Evolutionary conservation across 1,140 invertebrate genomes (phyloP), one percentile per base, ranked within the genome.

Genomic region (Tribolium madens): DNA sequence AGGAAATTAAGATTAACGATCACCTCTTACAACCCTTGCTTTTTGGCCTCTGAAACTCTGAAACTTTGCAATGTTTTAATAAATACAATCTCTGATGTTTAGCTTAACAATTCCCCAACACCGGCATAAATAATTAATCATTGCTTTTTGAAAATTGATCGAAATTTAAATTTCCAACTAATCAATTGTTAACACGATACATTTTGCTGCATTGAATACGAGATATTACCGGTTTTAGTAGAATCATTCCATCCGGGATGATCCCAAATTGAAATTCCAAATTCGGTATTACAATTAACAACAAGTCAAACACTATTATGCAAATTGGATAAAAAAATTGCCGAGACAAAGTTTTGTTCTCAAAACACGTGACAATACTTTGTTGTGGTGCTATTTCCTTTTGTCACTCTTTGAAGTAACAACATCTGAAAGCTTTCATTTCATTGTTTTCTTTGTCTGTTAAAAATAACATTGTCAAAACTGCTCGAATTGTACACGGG

Each of bases 1-100:
- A 13, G 57, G 57, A 64, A 64, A 64, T 64, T 64, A 64, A 64
- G 57, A 64, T 64, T 64, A 64, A 64, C 57, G 57, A 64, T n/a
- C 57, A n/a, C 17, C 57, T 64, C 57, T 64, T 64, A 64, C 31
- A 33, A 64, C 10, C 21, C 12, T 15, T 33, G 21, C 57, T 31
- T 14, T 57, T 21, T 21, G 52, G 17, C 15, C 52, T 21, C 9
- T 17, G 13, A 13, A n/a, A 64, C 57, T 64, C 57, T 33, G 9
- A 64, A 64, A 64, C 18, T 64, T 57, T 26, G 52, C 15, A n/a
- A 26, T 26, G 52, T 57, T 64, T 64, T 64, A 64, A 64, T 64
- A 26, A 21, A 64, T 12, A 57, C 50, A 10, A 10, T 18, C 18
- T 21, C 53, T 60, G n/a, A n/a, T n/a, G 53, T 60, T 60, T 26